These are phyloP conservation scores for Nowickia ferox DNA, from an alignment of 2,888 invertebrate species.

Conservation along the genomic window DNA sequence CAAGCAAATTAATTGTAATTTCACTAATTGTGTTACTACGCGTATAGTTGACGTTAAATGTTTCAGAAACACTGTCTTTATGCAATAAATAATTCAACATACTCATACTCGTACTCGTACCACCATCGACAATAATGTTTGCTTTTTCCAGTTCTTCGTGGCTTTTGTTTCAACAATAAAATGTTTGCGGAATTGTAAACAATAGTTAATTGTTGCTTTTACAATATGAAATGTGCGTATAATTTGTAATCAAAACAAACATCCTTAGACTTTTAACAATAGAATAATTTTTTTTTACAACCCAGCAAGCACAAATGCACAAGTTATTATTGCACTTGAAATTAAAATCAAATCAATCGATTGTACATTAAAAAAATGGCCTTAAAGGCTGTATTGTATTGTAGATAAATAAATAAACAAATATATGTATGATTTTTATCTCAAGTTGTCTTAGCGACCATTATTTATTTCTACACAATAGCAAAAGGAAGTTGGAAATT, in stretches of 20 bases:
- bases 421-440: too few relatives aligned
- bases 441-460: too few relatives aligned
- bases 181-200: slow-evolving; percentile 76
- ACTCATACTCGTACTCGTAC: slow-evolving; percentile 2
- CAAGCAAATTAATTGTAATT: too few relatives aligned
- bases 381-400: too few relatives aligned
- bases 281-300: not conserved
- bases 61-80: slow-evolving; percentile 27
- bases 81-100: slow-evolving; percentile 15
- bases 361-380: too few relatives aligned
- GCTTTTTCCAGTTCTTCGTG: slow-evolving; percentile 22
- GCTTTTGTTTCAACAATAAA: slow-evolving; percentile 62
- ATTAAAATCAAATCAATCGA: not conserved
- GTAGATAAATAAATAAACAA: too few relatives aligned
- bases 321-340: not conserved
- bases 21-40: too few relatives aligned
- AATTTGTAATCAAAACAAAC: slow-evolving; percentile 66
- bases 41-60: not conserved
- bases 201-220: slow-evolving; percentile 81
- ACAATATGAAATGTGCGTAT: slow-evolving; percentile 77
- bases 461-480: too few relatives aligned
- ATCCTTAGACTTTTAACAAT: slow-evolving; percentile 18
- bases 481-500: too few relatives aligned
- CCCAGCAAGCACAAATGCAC: slow-evolving; percentile 19
- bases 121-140: slow-evolving; percentile 36